phyloP scores from a whole-genome alignment of 2,888 invertebrate species.

The Embidobia sp. region DNA sequence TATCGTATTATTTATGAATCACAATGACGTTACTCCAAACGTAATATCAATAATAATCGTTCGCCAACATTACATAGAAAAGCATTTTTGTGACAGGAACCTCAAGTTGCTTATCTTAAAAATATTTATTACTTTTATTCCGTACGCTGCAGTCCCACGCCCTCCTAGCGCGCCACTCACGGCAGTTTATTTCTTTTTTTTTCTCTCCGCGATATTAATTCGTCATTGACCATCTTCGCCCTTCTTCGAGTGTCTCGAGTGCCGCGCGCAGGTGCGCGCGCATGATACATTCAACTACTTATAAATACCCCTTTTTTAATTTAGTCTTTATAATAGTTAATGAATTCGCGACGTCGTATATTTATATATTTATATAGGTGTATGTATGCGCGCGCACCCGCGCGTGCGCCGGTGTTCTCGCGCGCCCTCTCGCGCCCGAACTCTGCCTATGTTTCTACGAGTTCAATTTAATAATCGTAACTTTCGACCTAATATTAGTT shows the following conservation, averaged over 20 bases:
- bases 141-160: constrained; percentile 30
- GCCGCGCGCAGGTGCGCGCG: constrained; percentile 68
- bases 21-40: constrained; percentile 74
- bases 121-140: constrained; percentile 77
- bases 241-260: constrained; percentile 67
- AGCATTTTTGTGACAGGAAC: constrained; percentile 79
- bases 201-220: no score
- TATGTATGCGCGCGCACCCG: constrained; percentile 49
- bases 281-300: constrained; percentile 63
- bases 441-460: constrained; percentile 65
- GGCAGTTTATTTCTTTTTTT: not conserved
- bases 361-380: constrained; percentile 53
- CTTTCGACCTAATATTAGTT: constrained; percentile 76
- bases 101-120: constrained; percentile 79
- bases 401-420: constrained; percentile 54
- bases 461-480: constrained; percentile 71
- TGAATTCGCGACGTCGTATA: constrained; percentile 64
- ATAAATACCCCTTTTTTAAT: constrained; percentile 79
- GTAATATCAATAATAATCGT: constrained; percentile 76
- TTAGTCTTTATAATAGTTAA: constrained; percentile 32
- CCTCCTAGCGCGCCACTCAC: not conserved
- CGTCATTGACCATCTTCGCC: no score
- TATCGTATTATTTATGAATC: constrained; percentile 73
- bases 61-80: constrained; percentile 78
- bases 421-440: not conserved